Base-by-base conservation (phyloP, 2,113 vertebrate genomes). In the Tragulus kanchil region DNA sequence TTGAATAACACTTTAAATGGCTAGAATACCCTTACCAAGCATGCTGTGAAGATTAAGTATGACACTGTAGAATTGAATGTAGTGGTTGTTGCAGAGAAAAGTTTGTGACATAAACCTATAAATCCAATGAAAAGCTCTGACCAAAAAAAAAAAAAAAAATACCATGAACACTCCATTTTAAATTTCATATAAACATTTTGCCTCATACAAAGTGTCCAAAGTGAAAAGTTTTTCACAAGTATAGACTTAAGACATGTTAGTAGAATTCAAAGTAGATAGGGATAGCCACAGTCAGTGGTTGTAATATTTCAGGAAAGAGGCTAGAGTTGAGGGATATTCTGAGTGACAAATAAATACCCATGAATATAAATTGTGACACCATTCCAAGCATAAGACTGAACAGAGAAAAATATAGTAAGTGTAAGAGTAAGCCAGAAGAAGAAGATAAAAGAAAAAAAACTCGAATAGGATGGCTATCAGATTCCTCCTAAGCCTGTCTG, bases 271-370 rank as follows among this genome's bases (percentile, higher is more conserved):
- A 62, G 5, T 89, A 89, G 83, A 83, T 65, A 79, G 36, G 23
- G 1, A 15, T 88, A n/a, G 52, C 11, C 82, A 65, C n/a, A 3
- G 83, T 42, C 12, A 93, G 28, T 7, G 8, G 79, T 17, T 58
- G 2, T 36, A 67, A 4, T 83, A 10, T 82, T 59, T 94, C 64
- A 90, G 42, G 58, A 85, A 92, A 81, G 52, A 61, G 7, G 3
- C 17, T 81, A 85, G 45, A 14, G 5, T 52, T 94, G 58, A 87
- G 2, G 7, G 73, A 81, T 36, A 82, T 4, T 92, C 48, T 64
- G 6, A 79, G 36, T 96, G 56, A 4, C 67, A 97, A 97, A 50
- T 7, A 93, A 61, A 25, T 4, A 92, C 26, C 2, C 31, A n/a
- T 36, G 26, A 56, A 52, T 4, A 42, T 42, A 19, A 93, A 50